A percentile compares a stretch with the other conserved stretches of the same genome.
These are phyloP conservation scores for Acronicta psi DNA, from an alignment of 2,888 invertebrate species.

Conservation along the genomic window DNA sequence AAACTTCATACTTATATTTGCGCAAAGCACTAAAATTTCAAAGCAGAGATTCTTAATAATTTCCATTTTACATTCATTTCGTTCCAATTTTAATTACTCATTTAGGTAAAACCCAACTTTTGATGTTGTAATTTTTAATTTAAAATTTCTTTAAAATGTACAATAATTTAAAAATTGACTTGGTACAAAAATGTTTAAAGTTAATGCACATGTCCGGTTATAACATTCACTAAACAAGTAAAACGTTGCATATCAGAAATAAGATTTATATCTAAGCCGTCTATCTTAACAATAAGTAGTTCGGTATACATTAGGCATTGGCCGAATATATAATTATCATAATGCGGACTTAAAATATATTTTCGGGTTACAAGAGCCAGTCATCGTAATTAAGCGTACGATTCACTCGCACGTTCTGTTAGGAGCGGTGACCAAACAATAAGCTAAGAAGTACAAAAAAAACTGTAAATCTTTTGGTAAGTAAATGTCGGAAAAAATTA, in stretches of 20 bases:
- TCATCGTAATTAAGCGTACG: constrained; percentile 82
- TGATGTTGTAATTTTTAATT: not conserved
- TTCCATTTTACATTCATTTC: too few relatives aligned
- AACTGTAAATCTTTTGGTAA: too few relatives aligned
- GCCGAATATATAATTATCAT: constrained; percentile 81
- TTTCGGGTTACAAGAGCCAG: constrained; percentile 74
- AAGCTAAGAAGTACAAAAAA: constrained; percentile 8
- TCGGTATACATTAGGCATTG: constrained; percentile 66
- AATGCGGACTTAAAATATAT: constrained; percentile 80
- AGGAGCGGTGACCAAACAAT: constrained; percentile 64
- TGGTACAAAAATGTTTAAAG: constrained; percentile 1
- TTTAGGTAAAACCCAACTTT: not conserved
- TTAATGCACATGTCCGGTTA: constrained; percentile 9
- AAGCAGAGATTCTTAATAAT: too few relatives aligned
- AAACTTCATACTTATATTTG: too few relatives aligned
- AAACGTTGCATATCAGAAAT: constrained; percentile 31
- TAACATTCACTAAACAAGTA: constrained; percentile 24
- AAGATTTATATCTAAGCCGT: constrained; percentile 57
- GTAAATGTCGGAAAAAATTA: too few relatives aligned
- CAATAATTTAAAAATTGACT: constrained; percentile 20
- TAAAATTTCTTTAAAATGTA: constrained; percentile 1
- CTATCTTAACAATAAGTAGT: constrained; percentile 58
- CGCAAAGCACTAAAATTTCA: too few relatives aligned
- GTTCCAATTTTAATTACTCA: too few relatives aligned
- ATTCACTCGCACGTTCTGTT: constrained; percentile 74